Evolutionary conservation across 2,113 vertebrate species (phyloP).

Genomic region (Kryptolebias marmoratus): DNA sequence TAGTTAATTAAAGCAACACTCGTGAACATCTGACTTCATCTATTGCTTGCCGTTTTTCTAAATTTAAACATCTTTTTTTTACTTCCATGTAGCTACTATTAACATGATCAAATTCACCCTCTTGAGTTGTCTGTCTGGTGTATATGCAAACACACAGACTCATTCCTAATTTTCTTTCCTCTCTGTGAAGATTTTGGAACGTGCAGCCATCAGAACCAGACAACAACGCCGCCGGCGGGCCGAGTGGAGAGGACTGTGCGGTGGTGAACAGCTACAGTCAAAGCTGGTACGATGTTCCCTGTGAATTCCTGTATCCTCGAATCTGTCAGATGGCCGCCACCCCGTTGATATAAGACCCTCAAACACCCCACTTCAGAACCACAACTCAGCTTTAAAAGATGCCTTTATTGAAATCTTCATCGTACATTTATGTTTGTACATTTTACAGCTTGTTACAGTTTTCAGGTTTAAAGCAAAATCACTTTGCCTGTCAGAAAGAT

Average conservation of each 20-base stretch:
- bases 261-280: slow-evolving; percentile 33
- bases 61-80: background rate
- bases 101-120: too few species aligned
- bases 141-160: background rate
- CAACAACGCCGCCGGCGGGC: slow-evolving; percentile 1
- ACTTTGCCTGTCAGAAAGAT: background rate
- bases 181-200: slow-evolving; percentile 29
- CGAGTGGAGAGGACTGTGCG: slow-evolving; percentile 36
- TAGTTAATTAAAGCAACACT: background rate
- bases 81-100: too few species aligned
- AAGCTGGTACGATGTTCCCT: slow-evolving; percentile 20
- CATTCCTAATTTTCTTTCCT: background rate
- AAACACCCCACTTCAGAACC: background rate
- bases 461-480: background rate
- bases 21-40: too few species aligned
- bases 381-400: background rate
- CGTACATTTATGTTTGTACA: background rate
- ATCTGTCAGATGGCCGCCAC: slow-evolving; percentile 38
- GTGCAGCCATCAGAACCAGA: background rate
- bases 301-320: slow-evolving; percentile 6
- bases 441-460: background rate
- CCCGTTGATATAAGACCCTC: background rate
- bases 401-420: slow-evolving; percentile 28
- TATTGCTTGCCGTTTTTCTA: too few species aligned
- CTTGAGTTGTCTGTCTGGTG: too few species aligned